Evolutionary conservation across 1,140 invertebrate genomes (phyloP), one percentile per base, ranked within the genome.

Genomic region (Drosophila ananassae): DNA sequence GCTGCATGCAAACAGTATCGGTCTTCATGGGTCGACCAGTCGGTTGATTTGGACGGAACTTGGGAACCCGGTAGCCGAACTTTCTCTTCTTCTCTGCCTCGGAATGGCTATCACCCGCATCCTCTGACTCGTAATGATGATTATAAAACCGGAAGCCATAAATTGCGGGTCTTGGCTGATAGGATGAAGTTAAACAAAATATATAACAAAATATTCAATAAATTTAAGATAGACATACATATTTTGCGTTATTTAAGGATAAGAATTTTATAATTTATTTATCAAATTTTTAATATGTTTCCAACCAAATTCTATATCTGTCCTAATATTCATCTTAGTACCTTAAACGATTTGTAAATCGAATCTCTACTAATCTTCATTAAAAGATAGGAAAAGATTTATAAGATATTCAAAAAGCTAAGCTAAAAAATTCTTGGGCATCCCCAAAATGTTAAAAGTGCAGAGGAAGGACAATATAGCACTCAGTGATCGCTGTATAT

Each of bases 131-230:
- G 10, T 34, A 67, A 13, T 51, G 34, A 21, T 12, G 34, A 21
- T 64, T 64, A 44, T 46, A 52, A 21, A 68, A 71, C 4, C 62
- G 62, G 0, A 37, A 21, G 8, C 62, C 67, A 32, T 68, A 47
- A 21, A 48, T 41, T 8, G n/a, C 3, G 25, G 66, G 41, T 25
- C 53, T 68, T n/a, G 51, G 62, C 66, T 69, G 8, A 4, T 24
- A 17, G 4, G 1, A 55, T 34, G 3, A 2, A 10, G 3, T 13
- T 13, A 12, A 5, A 21, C 2, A 7, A 3, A 46, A 13, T 10
- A 41, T 5, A 12, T 46, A 17, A 32, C 9, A 13, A 13, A 25
- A 1, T 7, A 54, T 1, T 10, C 2, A 32, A 54, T 8, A 28
- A 6, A 28, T 28, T 28, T 5, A 17, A 17, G 17, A 17, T 17